Base-by-base conservation (phyloP, 1,140 invertebrate species). In the Hetaerina americana region DNA sequence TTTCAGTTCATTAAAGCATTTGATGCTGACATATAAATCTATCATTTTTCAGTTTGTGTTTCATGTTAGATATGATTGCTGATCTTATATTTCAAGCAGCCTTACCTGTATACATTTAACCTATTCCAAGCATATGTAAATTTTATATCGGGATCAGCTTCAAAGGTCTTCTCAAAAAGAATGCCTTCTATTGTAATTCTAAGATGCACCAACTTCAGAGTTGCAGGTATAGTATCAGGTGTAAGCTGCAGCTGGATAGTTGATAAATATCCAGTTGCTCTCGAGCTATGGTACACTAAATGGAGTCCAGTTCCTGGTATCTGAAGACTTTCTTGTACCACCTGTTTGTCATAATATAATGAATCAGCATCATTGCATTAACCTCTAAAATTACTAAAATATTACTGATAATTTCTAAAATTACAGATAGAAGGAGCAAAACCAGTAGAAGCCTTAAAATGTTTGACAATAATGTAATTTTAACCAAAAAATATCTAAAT, bases 101-200 rank as follows among this genome's bases (percentile, higher is more conserved):
- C 73, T 74, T 75, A 81, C 80, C 79, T 78, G 78, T 98, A 98
- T n/a, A 97, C 94, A 79, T 99, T 98, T 1, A 94, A 82, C 73
- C 95, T 85, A 78, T 98, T 96, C 97, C 96, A 98, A 0, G 94
- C 90, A 78, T 96, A 98, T 0, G 95, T 97, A 78, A 95, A 97
- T 79, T 96, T 97, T 66, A 98, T 95, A 10, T 94, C 89, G 0
- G 94, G 93, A 82, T 97, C 95, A 0, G 96, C 96, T 80, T 98
- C 96, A 78, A 98, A 97, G 0, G 87, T 88, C 78, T 94, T 95
- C 77, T 97, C 92, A 77, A 96, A 95, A 0, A 95, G 82, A 67
- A 94, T 94, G 18, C 97, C 97, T 81, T 98, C 94, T 70, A 98
- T 95, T 0, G 92, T 94, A 40, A 96, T 97, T 73, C 91, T 83